Evolutionary conservation across 1,140 invertebrate genomes (phyloP).

Genomic region (Eubasilissa regina): DNA sequence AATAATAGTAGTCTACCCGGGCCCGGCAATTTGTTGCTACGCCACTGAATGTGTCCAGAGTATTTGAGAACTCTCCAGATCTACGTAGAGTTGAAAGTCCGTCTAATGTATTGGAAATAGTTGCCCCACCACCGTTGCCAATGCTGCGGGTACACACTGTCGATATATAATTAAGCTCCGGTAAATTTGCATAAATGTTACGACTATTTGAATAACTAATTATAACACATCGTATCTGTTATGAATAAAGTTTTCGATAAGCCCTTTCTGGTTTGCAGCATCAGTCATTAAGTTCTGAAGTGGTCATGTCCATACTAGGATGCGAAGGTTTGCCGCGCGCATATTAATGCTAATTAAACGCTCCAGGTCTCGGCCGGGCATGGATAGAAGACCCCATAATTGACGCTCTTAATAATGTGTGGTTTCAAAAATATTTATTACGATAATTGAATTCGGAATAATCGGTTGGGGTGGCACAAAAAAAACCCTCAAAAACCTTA

Average conservation of each 20-base stretch:
- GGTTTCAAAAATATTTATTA: no score
- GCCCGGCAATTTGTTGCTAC: no score
- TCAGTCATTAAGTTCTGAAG: background rate
- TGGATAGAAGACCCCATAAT: background rate
- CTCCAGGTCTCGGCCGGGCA: slow-evolving; percentile 3
- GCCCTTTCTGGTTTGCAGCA: slow-evolving; percentile 2
- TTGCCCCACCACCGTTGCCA: no score
- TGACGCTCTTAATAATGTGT: background rate
- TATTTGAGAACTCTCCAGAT: no score
- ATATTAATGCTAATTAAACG: slow-evolving; percentile 25
- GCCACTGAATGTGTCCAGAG: no score
- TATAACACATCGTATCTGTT: slow-evolving; percentile 18
- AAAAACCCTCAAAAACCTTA: no score
- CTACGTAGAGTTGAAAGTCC: no score
- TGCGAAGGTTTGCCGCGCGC: background rate
- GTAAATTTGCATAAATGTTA: slow-evolving; percentile 3
- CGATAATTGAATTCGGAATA: no score
- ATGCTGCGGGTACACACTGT: no score
- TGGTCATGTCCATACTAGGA: slow-evolving; percentile 4
- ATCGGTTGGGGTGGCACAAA: no score
- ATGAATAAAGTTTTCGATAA: slow-evolving; percentile 16
- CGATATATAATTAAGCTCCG: background rate
- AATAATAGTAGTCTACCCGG: no score
- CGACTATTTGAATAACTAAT: slow-evolving; percentile 11
- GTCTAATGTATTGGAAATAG: no score